Base-by-base conservation (phyloP, 1,140 invertebrate genomes). In the Platorchestia sp. region DNA sequence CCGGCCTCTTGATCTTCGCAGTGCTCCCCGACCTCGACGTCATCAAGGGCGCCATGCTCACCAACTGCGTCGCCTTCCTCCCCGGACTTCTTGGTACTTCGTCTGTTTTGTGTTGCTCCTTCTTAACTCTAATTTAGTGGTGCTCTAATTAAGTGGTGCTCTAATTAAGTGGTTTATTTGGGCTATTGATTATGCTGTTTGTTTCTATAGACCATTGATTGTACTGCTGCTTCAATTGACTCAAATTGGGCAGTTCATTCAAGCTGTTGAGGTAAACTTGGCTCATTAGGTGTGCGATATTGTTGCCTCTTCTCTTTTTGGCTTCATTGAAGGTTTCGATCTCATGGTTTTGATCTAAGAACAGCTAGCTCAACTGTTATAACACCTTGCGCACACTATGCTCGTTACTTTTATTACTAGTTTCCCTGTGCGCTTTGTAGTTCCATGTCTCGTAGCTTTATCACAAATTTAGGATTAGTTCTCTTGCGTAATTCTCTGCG, bases 11-110 rank as follows among this genome's bases (percentile, higher is more conserved):
- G 96, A 98, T 99, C 96, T 99, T 99, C 97, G 98, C 98, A 47
- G 98, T 99, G 59, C 97, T 99, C 10, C 99, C 99, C 0, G 98
- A 99, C 96, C 97, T 99, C 53, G 99, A 99, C 97, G 98, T 99
- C 44, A 98, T 99, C 59, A 98, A 99, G 97, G 99, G 98, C 5
- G 98, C 99, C 22, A 99, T 99, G 98, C 97, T 99, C 45, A 99
- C 99, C 16, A 99, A 99, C 97, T 99, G 98, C 96, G 98, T 99
- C 41, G 99, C 98, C 97, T 98, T 99, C 95, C 97, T 99, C 7
- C 99, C 99, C 0, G 98, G 98, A 86, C 97, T 98, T n/a, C 97
- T 98, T 87, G 98, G 98, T 98, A 97, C 97, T 96, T 89, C 41
- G 36, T 14, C 36, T 89, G 59, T 75, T 75, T 75, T 27, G 27